Base-by-base conservation (phyloP, 2,888 invertebrate species). In the Ophonus ardosiacus region DNA sequence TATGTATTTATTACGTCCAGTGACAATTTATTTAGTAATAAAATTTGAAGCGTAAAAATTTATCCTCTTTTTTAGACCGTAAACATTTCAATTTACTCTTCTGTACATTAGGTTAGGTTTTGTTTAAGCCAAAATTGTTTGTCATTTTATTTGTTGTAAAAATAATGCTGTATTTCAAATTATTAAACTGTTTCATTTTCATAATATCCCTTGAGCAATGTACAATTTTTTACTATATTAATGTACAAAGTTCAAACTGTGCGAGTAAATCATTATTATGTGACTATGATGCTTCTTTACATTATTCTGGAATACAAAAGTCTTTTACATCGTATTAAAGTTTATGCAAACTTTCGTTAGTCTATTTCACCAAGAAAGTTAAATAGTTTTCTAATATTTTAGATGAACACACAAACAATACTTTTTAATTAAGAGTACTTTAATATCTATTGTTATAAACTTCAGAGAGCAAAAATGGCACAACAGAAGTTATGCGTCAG, bases 231-330 rank as follows among this genome's bases (percentile, higher is more conserved):
- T 51, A 5, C 4, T 17, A 8, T 7, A n/a, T 61, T 61, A 61
- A 61, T 61, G 59, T 18, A 61, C 6, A 61, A 61, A 61, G 17
- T 61, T 61, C 59, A 18, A 61, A 61, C 18, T 18, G 7, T 61
- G 18, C 17, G 15, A 61, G 17, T 61, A 61, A 61, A 61, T 61
- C 59, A 61, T 61, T 17, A 61, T 61, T 61, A 61, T 61, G 59
- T 18, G 59, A 15, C 7, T 61, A 61, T 61, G 59, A 61, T 61
- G 59, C 59, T 18, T 15, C 56, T 56, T 61, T 61, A 7, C 59
- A 61, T 61, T 61, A 18, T 61, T 61, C 59, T 61, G 1, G 59
- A 61, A 17, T n/a, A 61, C 59, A 61, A 61, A 18, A 61, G 59
- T 61, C 59, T 18, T 61, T 61, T 18, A 61, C 43, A 51, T 51